Base-by-base conservation (phyloP, 2,113 vertebrate genomes). In the Arenaria interpres region DNA sequence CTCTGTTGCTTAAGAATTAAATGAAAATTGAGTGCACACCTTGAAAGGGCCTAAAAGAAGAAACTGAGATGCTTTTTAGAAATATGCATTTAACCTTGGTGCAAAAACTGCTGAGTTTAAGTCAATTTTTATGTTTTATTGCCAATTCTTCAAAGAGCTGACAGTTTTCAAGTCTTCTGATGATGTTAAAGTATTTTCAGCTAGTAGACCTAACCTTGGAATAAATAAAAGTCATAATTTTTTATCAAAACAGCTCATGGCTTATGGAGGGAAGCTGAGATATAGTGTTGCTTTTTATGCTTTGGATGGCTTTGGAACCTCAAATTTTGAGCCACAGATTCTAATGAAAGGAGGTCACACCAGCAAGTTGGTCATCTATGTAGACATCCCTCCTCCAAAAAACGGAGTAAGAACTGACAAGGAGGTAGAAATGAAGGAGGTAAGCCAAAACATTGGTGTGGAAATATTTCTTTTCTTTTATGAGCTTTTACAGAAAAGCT, bases 281-380 rank as follows among this genome's bases (percentile, higher is more conserved):
- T 99, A 99, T 45, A 84, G 88, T 6, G 89, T 98, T 71, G 97
- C 97, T 32, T 99, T 99, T 98, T 98, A 98, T 43, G 98, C 99
- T 54, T 96, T 98, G 59, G 91, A 98, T 7, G 98, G 98, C 33
- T 71, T 93, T 4, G 99, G 99, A 46, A 95, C 98, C 64, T 98
- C 98, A 92, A 99, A 99, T 95, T 98, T 99, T 72, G 99, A 99
- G 96, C 99, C 99, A 50, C 99, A 99, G 90, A 97, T 99, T 76
- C 97, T 99, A 87, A 98, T 99, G 91, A 99, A 97, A 90, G 99
- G 99, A 14, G 99, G 99, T 39, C 93, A 74, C 46, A 72, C 97
- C 46, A 98, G 97, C 66, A 99, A 99, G 93, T 57, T 99, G 24
- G 98, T 99, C 51, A 99, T 99, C 88, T 99, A 99, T 63, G 97